These are phyloP conservation scores for Leptarthrus brevirostris DNA, from an alignment of 2,888 invertebrate species.

Conservation along the genomic window DNA sequence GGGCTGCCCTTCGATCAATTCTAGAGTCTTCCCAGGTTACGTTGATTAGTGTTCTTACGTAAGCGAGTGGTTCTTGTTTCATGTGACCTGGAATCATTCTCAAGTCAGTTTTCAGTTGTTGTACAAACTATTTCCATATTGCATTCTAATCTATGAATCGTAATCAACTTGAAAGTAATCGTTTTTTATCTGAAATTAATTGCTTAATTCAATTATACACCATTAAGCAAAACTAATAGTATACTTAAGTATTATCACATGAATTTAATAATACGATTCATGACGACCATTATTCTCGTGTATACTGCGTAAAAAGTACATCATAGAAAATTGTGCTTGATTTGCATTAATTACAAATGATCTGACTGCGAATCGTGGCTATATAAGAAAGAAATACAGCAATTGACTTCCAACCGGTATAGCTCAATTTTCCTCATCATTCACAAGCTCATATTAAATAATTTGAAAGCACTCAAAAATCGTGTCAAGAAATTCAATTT, in stretches of 20 bases:
- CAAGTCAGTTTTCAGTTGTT: too few relatives aligned
- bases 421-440: too few relatives aligned
- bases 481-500: too few relatives aligned
- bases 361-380: not conserved
- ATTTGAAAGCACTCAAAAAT: too few relatives aligned
- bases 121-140: not conserved
- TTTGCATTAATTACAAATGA: conserved; percentile 26
- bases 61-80: too few relatives aligned
- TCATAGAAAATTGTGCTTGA: conserved; percentile 34
- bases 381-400: too few relatives aligned
- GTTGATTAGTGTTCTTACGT: not conserved
- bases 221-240: conserved; percentile 9
- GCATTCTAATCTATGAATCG: not conserved
- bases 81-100: too few relatives aligned
- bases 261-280: too few relatives aligned
- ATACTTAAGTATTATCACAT: too few relatives aligned
- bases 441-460: too few relatives aligned
- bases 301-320: not conserved
- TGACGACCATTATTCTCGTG: not conserved
- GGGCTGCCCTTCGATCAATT: conserved; percentile 2
- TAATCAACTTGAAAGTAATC: not conserved
- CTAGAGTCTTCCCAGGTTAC: not conserved
- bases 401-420: too few relatives aligned
- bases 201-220: not conserved
- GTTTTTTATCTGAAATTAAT: not conserved